A percentile compares a stretch with the other conserved stretches of the same genome.
Evolutionary conservation across 2,888 invertebrate genomes (phyloP).

Genomic region (Acanthopleura granulata): DNA sequence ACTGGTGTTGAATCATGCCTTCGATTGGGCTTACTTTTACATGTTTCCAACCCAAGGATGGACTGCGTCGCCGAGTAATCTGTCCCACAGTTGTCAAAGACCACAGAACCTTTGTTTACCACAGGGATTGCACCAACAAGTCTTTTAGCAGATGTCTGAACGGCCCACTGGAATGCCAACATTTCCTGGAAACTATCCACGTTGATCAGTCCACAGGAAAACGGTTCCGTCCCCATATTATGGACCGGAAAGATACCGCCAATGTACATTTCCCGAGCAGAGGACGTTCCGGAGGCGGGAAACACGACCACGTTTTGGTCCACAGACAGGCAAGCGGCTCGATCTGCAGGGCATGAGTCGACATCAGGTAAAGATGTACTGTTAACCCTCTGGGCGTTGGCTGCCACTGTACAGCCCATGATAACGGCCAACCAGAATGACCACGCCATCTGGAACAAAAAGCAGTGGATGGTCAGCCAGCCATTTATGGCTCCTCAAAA

Average conservation of each 20-base stretch:
- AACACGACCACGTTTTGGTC: not conserved
- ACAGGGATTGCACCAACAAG: not conserved
- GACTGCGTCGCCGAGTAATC: constrained; percentile 20
- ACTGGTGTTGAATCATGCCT: not conserved
- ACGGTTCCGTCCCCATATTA: constrained; percentile 10
- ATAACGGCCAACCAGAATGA: too few relatives aligned
- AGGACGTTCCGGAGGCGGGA: not conserved
- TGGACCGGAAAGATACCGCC: constrained; percentile 32
- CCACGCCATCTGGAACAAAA: too few relatives aligned
- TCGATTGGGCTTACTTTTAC: constrained; percentile 20
- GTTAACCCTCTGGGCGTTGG: not conserved
- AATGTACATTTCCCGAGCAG: constrained; percentile 25
- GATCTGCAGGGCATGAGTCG: not conserved
- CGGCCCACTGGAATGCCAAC: constrained; percentile 58
- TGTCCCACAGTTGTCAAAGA: constrained; percentile 30
- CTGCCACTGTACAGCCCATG: too few relatives aligned
- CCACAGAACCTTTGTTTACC: constrained; percentile 25
- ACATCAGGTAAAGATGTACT: not conserved
- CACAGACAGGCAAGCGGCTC: not conserved
- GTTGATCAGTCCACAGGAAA: constrained; percentile 26
- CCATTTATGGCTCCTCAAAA: too few relatives aligned
- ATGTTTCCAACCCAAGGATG: constrained; percentile 28
- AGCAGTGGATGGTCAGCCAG: too few relatives aligned
- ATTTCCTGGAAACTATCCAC: constrained; percentile 47
- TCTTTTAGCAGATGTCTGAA: constrained; percentile 23